Evolutionary conservation across 2,888 invertebrate genomes (phyloP), one percentile per base, ranked within the genome.

Genomic region (Dasypogon diadema): DNA sequence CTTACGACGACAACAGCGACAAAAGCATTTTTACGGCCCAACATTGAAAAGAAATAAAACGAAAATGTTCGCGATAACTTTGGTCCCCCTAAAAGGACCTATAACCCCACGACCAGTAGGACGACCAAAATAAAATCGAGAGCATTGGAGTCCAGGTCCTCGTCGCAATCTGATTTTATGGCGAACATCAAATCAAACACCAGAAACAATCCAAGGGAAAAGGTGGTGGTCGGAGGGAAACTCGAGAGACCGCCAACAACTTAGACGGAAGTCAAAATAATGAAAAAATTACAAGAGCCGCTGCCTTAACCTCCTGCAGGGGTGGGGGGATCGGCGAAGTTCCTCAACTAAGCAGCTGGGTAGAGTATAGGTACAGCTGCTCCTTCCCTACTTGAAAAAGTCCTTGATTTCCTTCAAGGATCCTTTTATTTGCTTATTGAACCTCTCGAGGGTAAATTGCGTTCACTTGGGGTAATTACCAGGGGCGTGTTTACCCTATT

Each of bases 401-500:
- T 48, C 65, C 65, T 68, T 68, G 48, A 68, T 10, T 68, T 24
- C 24, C 48, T 37, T 48, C 42, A 48, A 68, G 65, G 65, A 68
- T n/a, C 26, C 65, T 14, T 48, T 18, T 26, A 24, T 24, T 24
- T 26, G 8, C 46, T 18, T 21, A 14, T 18, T 26, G 48, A 26
- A 26, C n/a, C 26, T 48, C 24, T 68, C 22, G 34, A 12, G 5
- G 10, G 30, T 48, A 42, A 24, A 37, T 68, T 46, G 48, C 26
- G n/a, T 18, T 46, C 65, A 22, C 14, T 26, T 14, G 22, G 37
- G 37, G 24, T 24, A 46, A 48, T 68, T 60, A 46, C 46, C 22
- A 5, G 26, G 65, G 26, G 65, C 21, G 24, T 48, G 48, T 68
- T 68, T 68, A 48, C 65, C 48, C 65, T 68, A 68, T 68, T 68